Evolutionary conservation across 2,888 invertebrate genomes (phyloP).

Genomic region (Baronia brevicornis): DNA sequence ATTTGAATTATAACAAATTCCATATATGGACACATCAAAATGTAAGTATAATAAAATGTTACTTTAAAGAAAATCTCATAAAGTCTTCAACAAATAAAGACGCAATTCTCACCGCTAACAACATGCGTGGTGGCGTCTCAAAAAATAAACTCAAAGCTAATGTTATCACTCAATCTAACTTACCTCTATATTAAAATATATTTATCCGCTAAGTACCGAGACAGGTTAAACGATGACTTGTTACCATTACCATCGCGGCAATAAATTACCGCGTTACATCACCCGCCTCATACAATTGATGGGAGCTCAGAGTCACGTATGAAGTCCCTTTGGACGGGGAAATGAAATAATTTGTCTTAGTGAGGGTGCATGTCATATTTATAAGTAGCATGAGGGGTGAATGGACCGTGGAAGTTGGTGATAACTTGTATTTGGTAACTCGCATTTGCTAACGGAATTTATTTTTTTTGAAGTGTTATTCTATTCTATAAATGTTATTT

Average conservation of each 20-base stretch:
- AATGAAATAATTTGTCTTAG: conserved; percentile 75
- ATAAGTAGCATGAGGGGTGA: conserved; percentile 45
- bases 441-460: no score
- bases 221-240: conserved; percentile 20
- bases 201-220: conserved; percentile 15
- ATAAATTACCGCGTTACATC: conserved; percentile 51
- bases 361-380: conserved; percentile 73
- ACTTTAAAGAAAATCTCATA: no score
- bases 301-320: conserved; percentile 60
- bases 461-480: no score
- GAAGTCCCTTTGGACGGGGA: conserved; percentile 60
- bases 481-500: no score
- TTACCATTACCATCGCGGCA: conserved; percentile 44
- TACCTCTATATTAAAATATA: conserved; percentile 16
- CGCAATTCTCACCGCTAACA: no score
- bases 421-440: conserved; percentile 6
- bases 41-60: no score
- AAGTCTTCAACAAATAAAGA: no score
- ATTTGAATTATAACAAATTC: no score
- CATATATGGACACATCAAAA: no score
- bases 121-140: no score
- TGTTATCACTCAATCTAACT: conserved; percentile 9
- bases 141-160: conserved; percentile 12
- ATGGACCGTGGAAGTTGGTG: conserved; percentile 49
- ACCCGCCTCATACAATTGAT: conserved; percentile 46